Evolutionary conservation across 2,113 vertebrate genomes (phyloP).

Genomic region (Oreochromis spilurus): DNA sequence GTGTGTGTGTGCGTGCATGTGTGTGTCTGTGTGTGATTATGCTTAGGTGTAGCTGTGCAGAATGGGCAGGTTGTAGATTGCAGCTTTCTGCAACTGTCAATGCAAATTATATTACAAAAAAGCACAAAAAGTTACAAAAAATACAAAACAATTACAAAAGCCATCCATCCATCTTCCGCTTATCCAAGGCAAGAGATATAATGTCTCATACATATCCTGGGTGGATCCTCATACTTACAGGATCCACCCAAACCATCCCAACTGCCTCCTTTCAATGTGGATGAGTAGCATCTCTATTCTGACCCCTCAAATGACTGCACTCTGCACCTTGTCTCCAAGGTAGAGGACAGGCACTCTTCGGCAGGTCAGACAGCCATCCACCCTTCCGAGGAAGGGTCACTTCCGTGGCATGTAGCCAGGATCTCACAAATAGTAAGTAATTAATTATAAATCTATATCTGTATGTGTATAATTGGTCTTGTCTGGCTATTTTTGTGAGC

Average conservation of each 20-base stretch:
- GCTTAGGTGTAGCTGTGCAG: neutral
- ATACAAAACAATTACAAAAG: neutral
- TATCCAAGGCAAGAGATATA: neutral
- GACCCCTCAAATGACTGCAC: fast-evolving
- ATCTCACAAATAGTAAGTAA: neutral
- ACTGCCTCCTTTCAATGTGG: neutral
- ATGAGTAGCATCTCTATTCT: neutral
- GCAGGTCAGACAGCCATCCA: neutral
- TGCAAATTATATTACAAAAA: neutral
- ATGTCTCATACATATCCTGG: neutral
- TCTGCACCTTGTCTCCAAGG: neutral
- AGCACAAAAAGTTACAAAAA: neutral
- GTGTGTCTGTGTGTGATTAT: neutral
- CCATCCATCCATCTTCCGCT: neutral
- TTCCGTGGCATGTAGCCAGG: neutral
- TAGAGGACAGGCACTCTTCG: neutral
- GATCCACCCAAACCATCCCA: neutral
- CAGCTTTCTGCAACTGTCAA: neutral
- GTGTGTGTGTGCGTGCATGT: neutral
- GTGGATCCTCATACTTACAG: neutral
- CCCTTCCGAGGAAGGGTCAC: neutral
- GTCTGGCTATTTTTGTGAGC: neutral
- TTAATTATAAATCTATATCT: neutral
- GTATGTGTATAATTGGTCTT: neutral
- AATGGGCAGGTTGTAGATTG: neutral